A percentile compares a stretch with the other conserved stretches of the same genome.
These are phyloP conservation scores for Galeopterus variegatus DNA, from an alignment of 2,113 vertebrate genomes.

Conservation along the genomic window DNA sequence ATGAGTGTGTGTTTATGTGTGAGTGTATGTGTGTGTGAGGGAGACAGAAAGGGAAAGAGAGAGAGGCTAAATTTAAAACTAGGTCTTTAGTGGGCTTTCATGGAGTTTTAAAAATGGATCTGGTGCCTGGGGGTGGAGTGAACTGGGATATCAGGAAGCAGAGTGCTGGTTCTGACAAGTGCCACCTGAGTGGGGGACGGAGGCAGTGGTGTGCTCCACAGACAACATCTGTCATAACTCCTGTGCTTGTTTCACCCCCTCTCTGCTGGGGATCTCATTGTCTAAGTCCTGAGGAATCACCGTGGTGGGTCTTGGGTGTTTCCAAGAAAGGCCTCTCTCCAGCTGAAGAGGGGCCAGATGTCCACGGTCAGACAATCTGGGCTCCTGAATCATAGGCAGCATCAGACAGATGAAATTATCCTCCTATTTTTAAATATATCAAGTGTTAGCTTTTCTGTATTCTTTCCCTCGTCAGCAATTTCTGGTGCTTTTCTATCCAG, in stretches of 20 bases:
- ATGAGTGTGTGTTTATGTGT: background rate
- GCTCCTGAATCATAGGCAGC: background rate
- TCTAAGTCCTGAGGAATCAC: background rate
- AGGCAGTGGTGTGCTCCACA: background rate
- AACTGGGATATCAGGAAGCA: background rate
- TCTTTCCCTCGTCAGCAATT: constrained; percentile 43
- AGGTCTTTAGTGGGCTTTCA: background rate
- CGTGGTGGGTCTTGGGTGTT: background rate
- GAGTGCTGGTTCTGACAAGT: background rate
- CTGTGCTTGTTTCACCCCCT: background rate
- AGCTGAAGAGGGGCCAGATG: constrained; percentile 5
- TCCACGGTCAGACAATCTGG: background rate
- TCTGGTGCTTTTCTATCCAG: constrained; percentile 41
- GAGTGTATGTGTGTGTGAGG: background rate
- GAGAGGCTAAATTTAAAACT: background rate
- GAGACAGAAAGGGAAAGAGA: background rate
- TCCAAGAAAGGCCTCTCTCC: background rate
- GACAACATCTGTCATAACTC: background rate
- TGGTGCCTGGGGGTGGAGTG: background rate
- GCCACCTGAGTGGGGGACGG: background rate
- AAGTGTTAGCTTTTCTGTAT: constrained; percentile 44
- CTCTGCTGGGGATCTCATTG: background rate
- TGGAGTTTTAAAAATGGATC: background rate
- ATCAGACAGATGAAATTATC: background rate
- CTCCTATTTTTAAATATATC: constrained; percentile 62